A percentile compares a stretch with the other conserved stretches of the same genome.
These are phyloP conservation scores for Xylota segnis DNA, from an alignment of 2,888 invertebrate species.

Conservation along the genomic window DNA sequence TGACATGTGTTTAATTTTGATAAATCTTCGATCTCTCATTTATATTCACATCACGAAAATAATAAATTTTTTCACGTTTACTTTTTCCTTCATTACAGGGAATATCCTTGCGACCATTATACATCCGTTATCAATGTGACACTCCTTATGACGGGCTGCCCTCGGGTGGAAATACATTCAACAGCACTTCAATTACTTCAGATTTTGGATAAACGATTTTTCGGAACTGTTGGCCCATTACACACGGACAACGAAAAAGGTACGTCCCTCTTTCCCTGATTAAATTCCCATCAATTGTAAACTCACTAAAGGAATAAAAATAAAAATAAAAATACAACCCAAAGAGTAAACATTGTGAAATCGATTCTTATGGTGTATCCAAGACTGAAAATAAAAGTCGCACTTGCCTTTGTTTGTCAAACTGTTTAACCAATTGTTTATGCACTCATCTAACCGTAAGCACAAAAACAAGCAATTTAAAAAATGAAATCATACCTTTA, in stretches of 20 bases:
- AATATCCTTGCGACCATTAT: slow-evolving; percentile 99
- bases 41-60: slow-evolving; percentile 2
- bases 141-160: slow-evolving; percentile 97
- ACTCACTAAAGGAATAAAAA: slow-evolving; percentile 23
- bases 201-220: slow-evolving; percentile 96
- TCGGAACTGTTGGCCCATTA: slow-evolving; percentile 91
- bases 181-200: slow-evolving; percentile 97
- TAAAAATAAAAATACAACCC: slow-evolving; percentile 14
- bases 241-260: slow-evolving; percentile 90
- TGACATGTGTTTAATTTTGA: neutral
- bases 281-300: slow-evolving; percentile 56
- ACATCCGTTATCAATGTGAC: slow-evolving; percentile 99
- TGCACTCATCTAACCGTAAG: slow-evolving; percentile 25
- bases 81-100: slow-evolving; percentile 86
- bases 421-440: slow-evolving; percentile 48
- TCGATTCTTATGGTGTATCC: slow-evolving; percentile 38
- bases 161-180: slow-evolving; percentile 95
- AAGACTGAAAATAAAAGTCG: neutral
- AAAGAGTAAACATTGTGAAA: slow-evolving; percentile 42
- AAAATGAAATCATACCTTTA: slow-evolving; percentile 42
- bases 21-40: slow-evolving; percentile 5
- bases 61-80: slow-evolving; percentile 20
- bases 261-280: slow-evolving; percentile 84
- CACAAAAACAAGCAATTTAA: slow-evolving; percentile 44
- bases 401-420: slow-evolving; percentile 54